phyloP scores from a whole-genome alignment of 2,113 vertebrate species.

The Bufo bufo region DNA sequence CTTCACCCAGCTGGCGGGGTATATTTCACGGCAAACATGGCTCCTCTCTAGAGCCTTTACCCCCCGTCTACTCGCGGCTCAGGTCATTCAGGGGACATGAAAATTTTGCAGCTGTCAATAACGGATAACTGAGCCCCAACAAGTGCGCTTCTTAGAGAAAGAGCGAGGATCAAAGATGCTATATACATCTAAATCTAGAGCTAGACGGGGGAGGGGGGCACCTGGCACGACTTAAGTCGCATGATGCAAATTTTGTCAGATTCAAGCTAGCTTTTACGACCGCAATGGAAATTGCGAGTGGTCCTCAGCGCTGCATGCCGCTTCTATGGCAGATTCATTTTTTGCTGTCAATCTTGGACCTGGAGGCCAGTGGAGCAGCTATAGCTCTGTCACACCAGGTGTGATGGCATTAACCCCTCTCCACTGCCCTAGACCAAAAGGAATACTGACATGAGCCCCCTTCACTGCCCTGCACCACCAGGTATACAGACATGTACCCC shows the following conservation, averaged over 20 bases:
- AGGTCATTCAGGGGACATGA: not conserved
- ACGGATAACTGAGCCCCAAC: constrained; percentile 30
- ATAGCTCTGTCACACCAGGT: too few relatives aligned
- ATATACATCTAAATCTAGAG: not conserved
- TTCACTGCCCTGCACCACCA: too few relatives aligned
- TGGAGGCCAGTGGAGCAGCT: not conserved
- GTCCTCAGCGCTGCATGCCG: not conserved
- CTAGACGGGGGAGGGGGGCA: not conserved
- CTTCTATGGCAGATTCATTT: not conserved
- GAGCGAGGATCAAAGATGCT: not conserved
- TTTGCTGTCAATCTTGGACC: not conserved
- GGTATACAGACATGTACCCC: too few relatives aligned
- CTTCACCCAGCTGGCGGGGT: not conserved
- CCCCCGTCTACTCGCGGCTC: not conserved
- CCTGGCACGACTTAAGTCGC: not conserved
- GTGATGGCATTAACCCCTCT: too few relatives aligned
- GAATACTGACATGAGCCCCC: too few relatives aligned
- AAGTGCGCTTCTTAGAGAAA: not conserved
- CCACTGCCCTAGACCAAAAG: too few relatives aligned
- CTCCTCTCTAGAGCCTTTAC: not conserved
- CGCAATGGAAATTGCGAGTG: not conserved
- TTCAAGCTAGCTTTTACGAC: not conserved
- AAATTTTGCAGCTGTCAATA: constrained; percentile 4
- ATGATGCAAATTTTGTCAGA: not conserved
- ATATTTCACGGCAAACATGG: not conserved